Evolutionary conservation across 1,140 invertebrate species (phyloP).

Genomic region (Pseudoatta argentina): DNA sequence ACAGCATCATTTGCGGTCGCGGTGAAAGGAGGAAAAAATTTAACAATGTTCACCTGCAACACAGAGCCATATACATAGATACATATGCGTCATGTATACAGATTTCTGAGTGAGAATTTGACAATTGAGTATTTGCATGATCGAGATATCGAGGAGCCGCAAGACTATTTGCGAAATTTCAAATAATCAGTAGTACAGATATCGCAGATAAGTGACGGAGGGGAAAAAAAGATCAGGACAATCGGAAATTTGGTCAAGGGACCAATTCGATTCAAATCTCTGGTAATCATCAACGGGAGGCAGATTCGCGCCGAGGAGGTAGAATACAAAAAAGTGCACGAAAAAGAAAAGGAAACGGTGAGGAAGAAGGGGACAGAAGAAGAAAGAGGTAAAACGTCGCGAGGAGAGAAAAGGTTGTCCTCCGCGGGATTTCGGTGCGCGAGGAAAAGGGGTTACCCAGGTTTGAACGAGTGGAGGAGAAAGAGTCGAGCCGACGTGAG

Average conservation of each 20-base stretch:
- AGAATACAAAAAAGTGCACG: slow-evolving; percentile 41
- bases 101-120: neutral
- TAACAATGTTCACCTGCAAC: neutral
- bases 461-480: slow-evolving; percentile 63
- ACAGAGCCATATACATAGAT: neutral
- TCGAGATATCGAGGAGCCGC: neutral
- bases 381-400: slow-evolving; percentile 48
- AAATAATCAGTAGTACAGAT: neutral
- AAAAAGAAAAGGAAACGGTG: slow-evolving; percentile 26
- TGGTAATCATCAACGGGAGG: slow-evolving; percentile 36
- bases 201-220: slow-evolving; percentile 12
- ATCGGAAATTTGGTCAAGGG: slow-evolving; percentile 28
- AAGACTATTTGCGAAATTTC: slow-evolving; percentile 32
- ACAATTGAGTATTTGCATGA: slow-evolving; percentile 12
- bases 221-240: slow-evolving; percentile 13
- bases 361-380: slow-evolving; percentile 17
- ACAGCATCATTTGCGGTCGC: slow-evolving; percentile 15
- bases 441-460: slow-evolving; percentile 71
- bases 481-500: slow-evolving; percentile 48
- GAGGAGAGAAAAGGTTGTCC: slow-evolving; percentile 66
- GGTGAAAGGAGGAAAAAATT: slow-evolving; percentile 24
- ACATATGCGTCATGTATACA: neutral
- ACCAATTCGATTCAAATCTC: slow-evolving; percentile 36
- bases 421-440: slow-evolving; percentile 71
- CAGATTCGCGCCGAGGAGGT: slow-evolving; percentile 27